Percentiles rank a stretch among this genome's conserved stretches.
These are phyloP conservation scores for Morinoia aosen DNA, from an alignment of 2,888 invertebrate species.

Conservation along the genomic window DNA sequence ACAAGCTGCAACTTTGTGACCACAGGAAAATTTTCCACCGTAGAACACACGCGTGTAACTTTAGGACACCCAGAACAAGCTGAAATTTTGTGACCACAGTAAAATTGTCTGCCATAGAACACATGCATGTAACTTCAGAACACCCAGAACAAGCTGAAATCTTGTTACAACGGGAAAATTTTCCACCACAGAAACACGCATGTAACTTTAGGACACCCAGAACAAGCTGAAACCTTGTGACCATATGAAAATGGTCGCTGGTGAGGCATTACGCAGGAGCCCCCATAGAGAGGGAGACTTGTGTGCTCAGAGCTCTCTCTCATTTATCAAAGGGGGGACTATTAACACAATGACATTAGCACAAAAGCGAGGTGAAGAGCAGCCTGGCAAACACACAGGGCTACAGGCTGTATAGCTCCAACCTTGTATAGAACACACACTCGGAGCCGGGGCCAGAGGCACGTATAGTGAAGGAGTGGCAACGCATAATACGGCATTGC, in stretches of 20 bases:
- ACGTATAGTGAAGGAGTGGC: constrained; percentile 23
- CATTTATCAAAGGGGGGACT: constrained; percentile 52
- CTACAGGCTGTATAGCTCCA: constrained; percentile 30
- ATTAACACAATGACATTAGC: constrained; percentile 53
- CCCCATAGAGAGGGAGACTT: background rate
- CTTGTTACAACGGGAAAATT: background rate
- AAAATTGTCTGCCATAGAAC: background rate
- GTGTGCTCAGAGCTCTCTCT: constrained; percentile 28
- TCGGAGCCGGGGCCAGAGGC: background rate
- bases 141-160: background rate
- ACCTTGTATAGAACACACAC: constrained; percentile 30
- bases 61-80: no score
- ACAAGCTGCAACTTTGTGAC: no score
- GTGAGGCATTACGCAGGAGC: background rate
- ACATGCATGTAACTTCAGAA: background rate
- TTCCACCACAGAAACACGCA: background rate
- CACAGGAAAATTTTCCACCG: background rate
- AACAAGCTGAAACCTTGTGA: constrained; percentile 2
- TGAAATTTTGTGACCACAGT: no score
- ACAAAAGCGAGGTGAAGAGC: constrained; percentile 50
- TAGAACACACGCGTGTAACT: background rate
- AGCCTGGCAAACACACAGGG: constrained; percentile 29
- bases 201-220: background rate
- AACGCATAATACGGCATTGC: background rate
- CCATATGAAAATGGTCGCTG: constrained; percentile 17